Evolutionary conservation across 1,140 invertebrate genomes (phyloP).

Genomic region (Drosophila hydei): DNA sequence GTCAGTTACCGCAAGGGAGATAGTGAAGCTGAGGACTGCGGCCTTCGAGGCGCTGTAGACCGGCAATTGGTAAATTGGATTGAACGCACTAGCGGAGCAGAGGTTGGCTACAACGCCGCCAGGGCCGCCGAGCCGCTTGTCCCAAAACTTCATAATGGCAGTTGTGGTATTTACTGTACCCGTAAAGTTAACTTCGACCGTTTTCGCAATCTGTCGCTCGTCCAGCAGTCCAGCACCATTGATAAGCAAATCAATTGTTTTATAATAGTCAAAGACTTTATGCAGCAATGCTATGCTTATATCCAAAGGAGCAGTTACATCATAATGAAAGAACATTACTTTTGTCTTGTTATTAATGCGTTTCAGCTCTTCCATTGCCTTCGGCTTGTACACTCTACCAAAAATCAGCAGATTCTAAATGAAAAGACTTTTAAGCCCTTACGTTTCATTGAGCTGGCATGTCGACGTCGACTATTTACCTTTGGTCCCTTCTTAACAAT

Average conservation of each 20-base stretch:
- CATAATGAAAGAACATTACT: not conserved
- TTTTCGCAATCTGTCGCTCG: not conserved
- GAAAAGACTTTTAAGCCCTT: no score
- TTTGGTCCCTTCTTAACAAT: not conserved
- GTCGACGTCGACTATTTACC: not conserved
- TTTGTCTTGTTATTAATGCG: not conserved
- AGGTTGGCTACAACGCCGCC: not conserved
- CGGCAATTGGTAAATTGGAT: not conserved
- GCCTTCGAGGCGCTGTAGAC: slow-evolving; percentile 1
- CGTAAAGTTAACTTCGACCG: not conserved
- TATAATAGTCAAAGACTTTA: not conserved
- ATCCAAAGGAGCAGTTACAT: not conserved
- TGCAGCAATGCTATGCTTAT: not conserved
- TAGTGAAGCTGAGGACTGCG: not conserved
- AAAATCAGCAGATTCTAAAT: not conserved
- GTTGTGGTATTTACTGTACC: not conserved
- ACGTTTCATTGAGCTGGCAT: no score
- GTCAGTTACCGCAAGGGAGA: not conserved
- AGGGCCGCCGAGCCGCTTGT: not conserved
- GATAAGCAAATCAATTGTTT: slow-evolving; percentile 2
- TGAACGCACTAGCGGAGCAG: not conserved
- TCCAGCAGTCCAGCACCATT: not conserved
- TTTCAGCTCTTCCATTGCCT: not conserved
- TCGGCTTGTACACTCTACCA: not conserved
- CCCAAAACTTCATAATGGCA: not conserved